Percentiles rank a stretch among this genome's conserved stretches.
Evolutionary conservation across 2,113 vertebrate species (phyloP).

Genomic region (Tupaia tana): DNA sequence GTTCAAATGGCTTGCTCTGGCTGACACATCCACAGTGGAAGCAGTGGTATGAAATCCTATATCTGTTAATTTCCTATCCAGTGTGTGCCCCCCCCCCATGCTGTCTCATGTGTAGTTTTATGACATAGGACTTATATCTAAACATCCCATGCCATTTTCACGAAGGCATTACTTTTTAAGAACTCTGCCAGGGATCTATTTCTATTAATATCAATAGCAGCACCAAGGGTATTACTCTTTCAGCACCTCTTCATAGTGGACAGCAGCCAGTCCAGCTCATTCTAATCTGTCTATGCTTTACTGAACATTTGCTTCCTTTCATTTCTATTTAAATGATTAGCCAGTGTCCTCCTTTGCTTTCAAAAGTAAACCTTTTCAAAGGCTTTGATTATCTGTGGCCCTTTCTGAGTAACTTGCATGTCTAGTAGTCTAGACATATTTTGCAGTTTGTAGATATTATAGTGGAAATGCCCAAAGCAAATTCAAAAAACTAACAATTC

Average conservation of each 20-base stretch:
- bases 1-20: conserved; percentile 11
- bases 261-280: conserved; percentile 5
- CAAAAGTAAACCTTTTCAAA: conserved; percentile 42
- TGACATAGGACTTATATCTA: neutral
- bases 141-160: neutral
- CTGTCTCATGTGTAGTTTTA: neutral
- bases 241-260: conserved; percentile 35
- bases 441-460: neutral
- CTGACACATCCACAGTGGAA: neutral
- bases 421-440: conserved; percentile 9
- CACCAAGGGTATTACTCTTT: neutral
- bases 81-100: neutral
- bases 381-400: neutral
- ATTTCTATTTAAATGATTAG: conserved; percentile 39
- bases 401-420: conserved; percentile 29
- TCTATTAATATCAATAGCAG: neutral
- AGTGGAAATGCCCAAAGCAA: neutral
- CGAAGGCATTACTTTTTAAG: neutral
- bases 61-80: neutral
- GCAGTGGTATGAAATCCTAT: neutral
- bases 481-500: conserved; percentile 40
- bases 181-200: neutral
- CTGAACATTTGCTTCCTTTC: conserved; percentile 13
- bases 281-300: neutral
- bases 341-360: neutral